These are phyloP conservation scores for Hydrolagus colliei DNA, from an alignment of 2,797 vertebrate genomes.

Conservation along the genomic window DNA sequence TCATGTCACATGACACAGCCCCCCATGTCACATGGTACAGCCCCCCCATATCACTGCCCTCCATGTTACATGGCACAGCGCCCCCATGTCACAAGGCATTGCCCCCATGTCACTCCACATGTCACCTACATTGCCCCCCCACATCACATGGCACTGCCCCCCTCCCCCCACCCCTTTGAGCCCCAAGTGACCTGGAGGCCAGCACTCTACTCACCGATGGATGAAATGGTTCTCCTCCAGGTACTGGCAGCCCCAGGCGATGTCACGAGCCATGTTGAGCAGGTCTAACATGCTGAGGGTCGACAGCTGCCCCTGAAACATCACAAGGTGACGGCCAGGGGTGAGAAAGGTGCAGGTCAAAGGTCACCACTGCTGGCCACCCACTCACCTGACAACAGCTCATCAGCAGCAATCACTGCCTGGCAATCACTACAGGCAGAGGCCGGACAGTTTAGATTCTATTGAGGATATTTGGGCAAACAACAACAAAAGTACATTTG, in stretches of 20 bases:
- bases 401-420: neutral
- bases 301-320: slow-evolving; percentile 78
- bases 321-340: slow-evolving; percentile 34
- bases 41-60: neutral
- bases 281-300: slow-evolving; percentile 91
- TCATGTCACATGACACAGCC: neutral
- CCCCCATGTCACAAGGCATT: too few species aligned
- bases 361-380: neutral
- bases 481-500: too few species aligned
- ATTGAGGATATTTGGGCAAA: too few species aligned
- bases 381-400: neutral
- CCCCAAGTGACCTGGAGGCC: neutral
- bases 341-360: neutral
- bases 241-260: slow-evolving; percentile 91
- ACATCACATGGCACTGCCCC: neutral
- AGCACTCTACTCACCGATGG: slow-evolving; percentile 69
- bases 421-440: too few species aligned
- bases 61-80: neutral
- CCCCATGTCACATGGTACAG: too few species aligned
- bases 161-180: neutral
- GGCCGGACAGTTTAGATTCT: too few species aligned
- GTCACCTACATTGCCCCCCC: too few species aligned
- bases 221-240: slow-evolving; percentile 98
- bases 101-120: too few species aligned
- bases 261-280: slow-evolving; percentile 86